Base-by-base conservation (phyloP, 2,113 vertebrate species). In the Chaenocephalus aceratus region DNA sequence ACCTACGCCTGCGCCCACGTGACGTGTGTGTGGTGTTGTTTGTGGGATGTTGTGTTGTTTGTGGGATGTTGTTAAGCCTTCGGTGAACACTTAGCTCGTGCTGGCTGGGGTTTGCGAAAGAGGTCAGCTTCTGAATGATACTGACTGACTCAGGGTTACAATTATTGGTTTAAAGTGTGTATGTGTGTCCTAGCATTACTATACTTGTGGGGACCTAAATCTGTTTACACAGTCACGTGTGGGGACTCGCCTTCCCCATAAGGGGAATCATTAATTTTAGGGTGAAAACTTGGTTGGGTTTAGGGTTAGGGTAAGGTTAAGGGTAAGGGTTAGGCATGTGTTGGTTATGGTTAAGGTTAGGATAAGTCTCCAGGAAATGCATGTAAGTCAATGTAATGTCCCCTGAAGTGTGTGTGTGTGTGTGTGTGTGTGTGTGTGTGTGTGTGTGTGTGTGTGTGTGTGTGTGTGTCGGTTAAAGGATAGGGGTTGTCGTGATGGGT, bases 91-190 rank as follows among this genome's bases (percentile, higher is more conserved):
- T 87, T 75, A 80, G 75, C 73, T 89, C 16, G 46, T 86, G 71
- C 83, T 74, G 83, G 83, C 72, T 85, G 77, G 76, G 85, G 66
- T 89, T 88, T 81, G 86, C 91, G 86, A 85, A 85, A 76, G 70
- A 86, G 90, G 89, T 93, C 85, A 90, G 83, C 36, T 46, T 87
- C 82, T 88, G 88, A 84, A 88, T 80, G 53, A 64, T 77, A 73
- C 84, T 75, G 77, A 89, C 85, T 92, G 77, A 89, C 85, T 92
- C 83, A 80, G 80, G 86, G 84, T 88, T 82, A 89, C 86, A 89
- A 81, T 91, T 87, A 87, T 85, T 85, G 72, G 44, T 84, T 78
- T 74, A 69, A 52, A 14, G 36, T 86, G 62, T 85, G 34, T 79
- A 12, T 77, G 2, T 26, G 26, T 26, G 26, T 26, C 21, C 21